Conservation (phyloP, 2,888 invertebrate genomes). For the Cartodere bifasciata region DNA sequence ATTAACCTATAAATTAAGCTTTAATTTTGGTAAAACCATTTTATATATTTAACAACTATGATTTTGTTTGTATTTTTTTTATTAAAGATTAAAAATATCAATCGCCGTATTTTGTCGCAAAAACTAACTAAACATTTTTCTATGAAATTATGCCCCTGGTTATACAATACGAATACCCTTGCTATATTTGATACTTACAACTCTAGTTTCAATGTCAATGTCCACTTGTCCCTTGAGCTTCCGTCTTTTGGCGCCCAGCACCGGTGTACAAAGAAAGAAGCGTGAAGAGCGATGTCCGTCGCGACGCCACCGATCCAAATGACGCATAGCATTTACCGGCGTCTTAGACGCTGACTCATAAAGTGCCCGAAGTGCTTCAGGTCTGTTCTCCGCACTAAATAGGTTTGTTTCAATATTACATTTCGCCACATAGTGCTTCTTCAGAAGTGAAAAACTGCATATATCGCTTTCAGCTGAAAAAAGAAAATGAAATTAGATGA, state of each 20-base stretch:
- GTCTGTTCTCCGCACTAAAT: slow-evolving; percentile 62
- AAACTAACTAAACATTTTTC: too few species aligned
- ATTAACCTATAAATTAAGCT: too few species aligned
- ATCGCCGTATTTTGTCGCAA: too few species aligned
- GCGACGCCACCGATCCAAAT: slow-evolving; percentile 54
- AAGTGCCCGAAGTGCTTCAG: slow-evolving; percentile 59
- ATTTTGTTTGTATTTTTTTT: too few species aligned
- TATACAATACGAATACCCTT: too few species aligned
- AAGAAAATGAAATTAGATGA: slow-evolving; percentile 20
- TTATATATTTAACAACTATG: too few species aligned
- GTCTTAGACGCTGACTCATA: slow-evolving; percentile 65
- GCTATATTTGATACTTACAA: too few species aligned
- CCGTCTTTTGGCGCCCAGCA: slow-evolving; percentile 58
- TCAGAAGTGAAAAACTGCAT: slow-evolving; percentile 69
- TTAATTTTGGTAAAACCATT: too few species aligned
- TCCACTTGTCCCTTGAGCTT: slow-evolving; percentile 56
- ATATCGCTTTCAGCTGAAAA: slow-evolving; percentile 86
- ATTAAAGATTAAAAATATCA: too few species aligned
- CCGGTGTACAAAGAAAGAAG: slow-evolving; percentile 70
- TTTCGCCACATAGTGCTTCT: slow-evolving; percentile 61
- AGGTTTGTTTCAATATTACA: slow-evolving; percentile 58
- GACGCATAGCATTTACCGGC: slow-evolving; percentile 49
- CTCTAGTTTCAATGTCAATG: slow-evolving; percentile 77
- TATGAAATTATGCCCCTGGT: too few species aligned
- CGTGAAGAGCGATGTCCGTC: slow-evolving; percentile 50